Evolutionary conservation across 53 echinoderm and acorn worm species (phyloP).

Genomic region (Holothuria leucospilota): DNA sequence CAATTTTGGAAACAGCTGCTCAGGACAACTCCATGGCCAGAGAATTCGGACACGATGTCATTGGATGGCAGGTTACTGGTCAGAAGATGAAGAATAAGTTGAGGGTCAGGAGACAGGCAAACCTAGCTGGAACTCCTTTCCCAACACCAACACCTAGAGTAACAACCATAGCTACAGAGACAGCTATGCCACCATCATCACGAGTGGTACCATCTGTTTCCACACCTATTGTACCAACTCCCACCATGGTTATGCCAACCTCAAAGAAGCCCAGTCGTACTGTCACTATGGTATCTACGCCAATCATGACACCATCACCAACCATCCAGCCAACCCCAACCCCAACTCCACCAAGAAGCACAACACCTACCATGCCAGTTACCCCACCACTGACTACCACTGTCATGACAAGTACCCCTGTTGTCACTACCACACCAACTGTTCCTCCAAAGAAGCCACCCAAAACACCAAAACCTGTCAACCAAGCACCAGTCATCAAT

Average conservation of each 20-base stretch:
- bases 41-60: conserved; percentile 86
- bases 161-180: conserved; percentile 62
- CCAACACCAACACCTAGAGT: conserved; percentile 82
- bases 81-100: conserved; percentile 67
- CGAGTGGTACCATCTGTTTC: conserved; percentile 63
- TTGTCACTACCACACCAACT: conserved; percentile 33
- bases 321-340: conserved; percentile 53
- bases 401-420: conserved; percentile 9
- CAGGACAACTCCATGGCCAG: conserved; percentile 94
- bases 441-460: conserved; percentile 27
- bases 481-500: conserved; percentile 41
- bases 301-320: conserved; percentile 64
- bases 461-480: conserved; percentile 39
- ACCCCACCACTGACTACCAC: conserved; percentile 74
- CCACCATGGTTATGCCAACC: conserved; percentile 52
- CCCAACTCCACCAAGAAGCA: conserved; percentile 47
- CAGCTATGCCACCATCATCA: conserved; percentile 67
- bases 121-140: conserved; percentile 78
- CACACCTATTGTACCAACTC: conserved; percentile 65
- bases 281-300: conserved; percentile 72
- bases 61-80: conserved; percentile 93
- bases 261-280: conserved; percentile 55
- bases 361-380: conserved; percentile 62
- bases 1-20: conserved; percentile 84
- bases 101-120: conserved; percentile 81